These are phyloP conservation scores for Watsonalla binaria DNA, from an alignment of 2,888 invertebrate genomes.

Conservation along the genomic window DNA sequence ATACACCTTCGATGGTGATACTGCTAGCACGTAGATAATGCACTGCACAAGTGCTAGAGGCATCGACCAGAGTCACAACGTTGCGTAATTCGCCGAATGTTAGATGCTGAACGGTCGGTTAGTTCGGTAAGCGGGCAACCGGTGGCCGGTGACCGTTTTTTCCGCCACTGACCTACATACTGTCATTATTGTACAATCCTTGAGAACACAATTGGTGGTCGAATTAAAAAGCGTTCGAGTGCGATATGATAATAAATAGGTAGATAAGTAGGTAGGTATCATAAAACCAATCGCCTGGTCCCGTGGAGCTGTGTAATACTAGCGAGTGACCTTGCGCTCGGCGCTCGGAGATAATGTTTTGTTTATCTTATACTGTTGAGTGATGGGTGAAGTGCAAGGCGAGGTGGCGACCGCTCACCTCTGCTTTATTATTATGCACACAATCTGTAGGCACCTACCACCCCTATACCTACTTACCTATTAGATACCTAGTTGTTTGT, in stretches of 20 bases:
- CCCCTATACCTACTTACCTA: too few relatives aligned
- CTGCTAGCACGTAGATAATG: too few relatives aligned
- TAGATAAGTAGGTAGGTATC: background rate
- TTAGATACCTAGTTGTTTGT: too few relatives aligned
- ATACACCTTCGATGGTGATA: too few relatives aligned
- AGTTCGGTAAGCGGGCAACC: too few relatives aligned
- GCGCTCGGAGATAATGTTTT: background rate
- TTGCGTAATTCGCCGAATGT: background rate
- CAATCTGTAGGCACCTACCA: too few relatives aligned
- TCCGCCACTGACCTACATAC: constrained; percentile 8
- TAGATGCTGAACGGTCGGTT: background rate
- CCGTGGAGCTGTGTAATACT: background rate
- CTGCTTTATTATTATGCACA: background rate
- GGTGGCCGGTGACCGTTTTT: constrained; percentile 4
- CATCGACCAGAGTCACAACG: background rate
- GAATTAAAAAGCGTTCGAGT: background rate
- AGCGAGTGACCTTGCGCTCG: background rate
- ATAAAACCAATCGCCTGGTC: background rate
- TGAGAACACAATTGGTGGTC: background rate
- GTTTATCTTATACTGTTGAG: constrained; percentile 12
- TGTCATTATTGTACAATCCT: background rate
- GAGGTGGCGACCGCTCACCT: constrained; percentile 8
- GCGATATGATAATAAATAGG: background rate
- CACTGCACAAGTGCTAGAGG: too few relatives aligned
- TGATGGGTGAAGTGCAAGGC: constrained; percentile 26